A percentile compares a stretch with the other conserved stretches of the same genome.
Conservation (phyloP, 2,797 vertebrate species). For the Alcedo atthis region DNA sequence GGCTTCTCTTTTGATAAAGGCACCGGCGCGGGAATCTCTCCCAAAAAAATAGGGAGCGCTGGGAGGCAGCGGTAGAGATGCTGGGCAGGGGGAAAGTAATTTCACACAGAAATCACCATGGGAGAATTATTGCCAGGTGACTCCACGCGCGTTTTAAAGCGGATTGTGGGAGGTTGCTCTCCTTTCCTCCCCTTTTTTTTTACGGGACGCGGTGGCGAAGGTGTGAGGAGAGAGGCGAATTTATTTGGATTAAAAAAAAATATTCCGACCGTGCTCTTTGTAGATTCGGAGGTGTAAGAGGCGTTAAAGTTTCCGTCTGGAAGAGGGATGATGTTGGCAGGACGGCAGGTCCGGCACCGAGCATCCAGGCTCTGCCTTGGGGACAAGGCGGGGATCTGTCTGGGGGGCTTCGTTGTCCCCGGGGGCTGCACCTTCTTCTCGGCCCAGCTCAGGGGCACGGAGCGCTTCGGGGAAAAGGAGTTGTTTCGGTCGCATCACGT, state of each 20-base stretch:
- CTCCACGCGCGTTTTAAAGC: not conserved
- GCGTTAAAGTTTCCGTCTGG: not conserved
- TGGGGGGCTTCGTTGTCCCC: not conserved
- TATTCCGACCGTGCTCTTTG: not conserved
- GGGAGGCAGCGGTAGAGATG: not conserved
- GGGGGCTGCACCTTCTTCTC: not conserved
- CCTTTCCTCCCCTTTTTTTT: not conserved
- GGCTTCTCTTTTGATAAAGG: too few relatives aligned
- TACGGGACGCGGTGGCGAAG: not conserved
- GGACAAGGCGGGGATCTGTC: not conserved
- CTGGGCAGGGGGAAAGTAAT: not conserved
- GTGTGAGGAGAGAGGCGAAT: not conserved
- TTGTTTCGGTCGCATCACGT: not conserved
- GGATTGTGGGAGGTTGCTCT: not conserved
- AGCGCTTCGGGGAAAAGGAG: not conserved
- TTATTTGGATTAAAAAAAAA: too few relatives aligned
- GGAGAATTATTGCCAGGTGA: too few relatives aligned
- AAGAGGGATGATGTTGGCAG: not conserved
- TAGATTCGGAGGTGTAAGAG: not conserved
- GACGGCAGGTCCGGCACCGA: not conserved
- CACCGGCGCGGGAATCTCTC: not conserved
- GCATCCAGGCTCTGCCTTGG: not conserved
- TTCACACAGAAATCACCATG: accelerated
- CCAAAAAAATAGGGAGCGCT: not conserved
- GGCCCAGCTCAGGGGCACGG: not conserved